Evolutionary conservation across 2,888 invertebrate genomes (phyloP).

Genomic region (Eugnorisma glareosa): DNA sequence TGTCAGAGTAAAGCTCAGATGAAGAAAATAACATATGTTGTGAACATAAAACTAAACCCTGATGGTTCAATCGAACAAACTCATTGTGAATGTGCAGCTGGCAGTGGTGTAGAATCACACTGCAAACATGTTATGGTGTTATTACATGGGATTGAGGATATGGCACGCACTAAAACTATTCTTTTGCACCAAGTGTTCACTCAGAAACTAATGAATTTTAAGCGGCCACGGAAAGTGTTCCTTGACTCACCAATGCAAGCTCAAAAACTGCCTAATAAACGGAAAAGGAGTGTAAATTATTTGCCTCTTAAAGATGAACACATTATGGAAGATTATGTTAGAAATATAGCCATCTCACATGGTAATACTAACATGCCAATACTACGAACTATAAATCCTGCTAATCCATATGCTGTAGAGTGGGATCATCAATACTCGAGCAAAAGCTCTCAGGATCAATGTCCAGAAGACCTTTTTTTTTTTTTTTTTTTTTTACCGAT

Average conservation of each 20-base stretch:
- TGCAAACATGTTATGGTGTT: slow-evolving; percentile 5
- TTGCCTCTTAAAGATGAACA: slow-evolving; percentile 3
- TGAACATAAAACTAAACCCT: background rate
- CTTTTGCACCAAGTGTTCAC: slow-evolving; percentile 1
- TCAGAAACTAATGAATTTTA: background rate
- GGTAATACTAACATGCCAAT: background rate
- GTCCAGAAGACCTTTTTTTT: too few species aligned
- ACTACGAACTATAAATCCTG: slow-evolving; percentile 1
- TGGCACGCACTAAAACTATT: background rate
- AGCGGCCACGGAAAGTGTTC: slow-evolving; percentile 1
- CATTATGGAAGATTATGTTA: background rate
- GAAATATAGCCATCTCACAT: background rate
- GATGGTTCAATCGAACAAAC: slow-evolving; percentile 4
- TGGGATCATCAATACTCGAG: background rate
- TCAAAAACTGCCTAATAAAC: background rate
- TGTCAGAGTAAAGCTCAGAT: slow-evolving; percentile 1
- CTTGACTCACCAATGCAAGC: slow-evolving; percentile 3
- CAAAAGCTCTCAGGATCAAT: background rate
- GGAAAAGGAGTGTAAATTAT: slow-evolving; percentile 3
- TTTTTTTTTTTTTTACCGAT: too few species aligned
- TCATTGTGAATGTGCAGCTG: slow-evolving; percentile 5
- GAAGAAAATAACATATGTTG: background rate
- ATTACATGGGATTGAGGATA: slow-evolving; percentile 3
- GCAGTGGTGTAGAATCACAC: background rate
- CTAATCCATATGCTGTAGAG: slow-evolving; percentile 3